Evolutionary conservation across 2,888 invertebrate species (phyloP).

Genomic region (Zaprionus lineosus): DNA sequence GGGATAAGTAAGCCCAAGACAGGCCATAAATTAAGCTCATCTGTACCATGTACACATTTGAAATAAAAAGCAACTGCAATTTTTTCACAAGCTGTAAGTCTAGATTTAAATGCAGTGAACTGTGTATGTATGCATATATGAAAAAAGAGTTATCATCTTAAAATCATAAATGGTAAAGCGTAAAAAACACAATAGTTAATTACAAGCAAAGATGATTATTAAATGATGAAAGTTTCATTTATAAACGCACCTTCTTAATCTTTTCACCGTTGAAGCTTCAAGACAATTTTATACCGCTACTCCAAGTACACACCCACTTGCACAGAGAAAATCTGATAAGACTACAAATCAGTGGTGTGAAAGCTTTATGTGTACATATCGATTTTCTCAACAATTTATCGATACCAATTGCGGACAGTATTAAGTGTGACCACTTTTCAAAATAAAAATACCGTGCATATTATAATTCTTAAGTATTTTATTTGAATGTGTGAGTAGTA

Average conservation of each 20-base stretch:
- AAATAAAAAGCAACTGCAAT: too few relatives aligned
- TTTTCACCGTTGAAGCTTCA: conserved; percentile 27
- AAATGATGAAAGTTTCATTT: too few relatives aligned
- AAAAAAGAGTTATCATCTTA: not conserved
- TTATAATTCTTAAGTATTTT: too few relatives aligned
- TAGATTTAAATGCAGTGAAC: too few relatives aligned
- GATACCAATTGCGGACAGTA: not conserved
- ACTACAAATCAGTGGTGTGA: conserved; percentile 5
- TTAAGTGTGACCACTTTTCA: conserved; percentile 19
- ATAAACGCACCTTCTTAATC: not conserved
- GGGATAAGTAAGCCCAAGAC: conserved; percentile 1
- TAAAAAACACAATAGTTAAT: too few relatives aligned
- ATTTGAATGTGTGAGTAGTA: too few relatives aligned
- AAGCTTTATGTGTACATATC: conserved; percentile 13
- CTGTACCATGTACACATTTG: not conserved
- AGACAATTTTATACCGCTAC: conserved; percentile 11
- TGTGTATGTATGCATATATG: conserved; percentile 7
- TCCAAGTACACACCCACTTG: conserved; percentile 46
- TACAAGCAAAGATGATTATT: too few relatives aligned
- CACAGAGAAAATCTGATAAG: conserved; percentile 38
- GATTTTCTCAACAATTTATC: conserved; percentile 17
- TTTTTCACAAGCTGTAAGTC: too few relatives aligned
- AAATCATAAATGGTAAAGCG: too few relatives aligned
- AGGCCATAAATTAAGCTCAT: not conserved
- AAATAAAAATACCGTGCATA: too few relatives aligned